Evolutionary conservation across 2,113 vertebrate genomes (phyloP).

Genomic region (Poicephalus gulielmi): DNA sequence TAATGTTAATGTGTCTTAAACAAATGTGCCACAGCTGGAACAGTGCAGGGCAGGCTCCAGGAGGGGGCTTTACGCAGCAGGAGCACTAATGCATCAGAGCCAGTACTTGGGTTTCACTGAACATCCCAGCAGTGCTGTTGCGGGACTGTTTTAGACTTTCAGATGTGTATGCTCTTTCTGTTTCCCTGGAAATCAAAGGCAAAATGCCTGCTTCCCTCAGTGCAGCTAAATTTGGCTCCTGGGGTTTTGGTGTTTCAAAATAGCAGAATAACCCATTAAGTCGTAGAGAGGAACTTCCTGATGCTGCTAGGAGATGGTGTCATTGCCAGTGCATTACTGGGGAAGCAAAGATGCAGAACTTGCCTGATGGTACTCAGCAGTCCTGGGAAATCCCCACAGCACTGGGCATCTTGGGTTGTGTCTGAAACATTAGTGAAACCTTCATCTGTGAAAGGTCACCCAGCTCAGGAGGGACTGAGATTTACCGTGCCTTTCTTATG

Average conservation of each 20-base stretch:
- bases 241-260: background rate
- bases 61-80: background rate
- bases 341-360: background rate
- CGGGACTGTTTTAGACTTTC: background rate
- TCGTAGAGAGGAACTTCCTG: rapidly evolving
- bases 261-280: background rate
- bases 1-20: background rate
- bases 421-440: background rate
- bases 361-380: background rate
- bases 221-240: background rate
- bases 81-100: background rate
- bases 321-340: background rate
- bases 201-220: background rate
- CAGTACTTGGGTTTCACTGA: background rate
- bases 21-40: background rate
- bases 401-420: background rate
- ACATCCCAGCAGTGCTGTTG: background rate
- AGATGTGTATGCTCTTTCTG: background rate
- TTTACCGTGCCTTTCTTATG: background rate
- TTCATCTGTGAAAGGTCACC: background rate
- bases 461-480: background rate
- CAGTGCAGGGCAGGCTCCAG: background rate
- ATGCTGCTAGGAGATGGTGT: background rate
- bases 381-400: background rate
- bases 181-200: background rate